Conservation (phyloP, 2,113 vertebrate genomes). For the Pterocles orientalis region DNA sequence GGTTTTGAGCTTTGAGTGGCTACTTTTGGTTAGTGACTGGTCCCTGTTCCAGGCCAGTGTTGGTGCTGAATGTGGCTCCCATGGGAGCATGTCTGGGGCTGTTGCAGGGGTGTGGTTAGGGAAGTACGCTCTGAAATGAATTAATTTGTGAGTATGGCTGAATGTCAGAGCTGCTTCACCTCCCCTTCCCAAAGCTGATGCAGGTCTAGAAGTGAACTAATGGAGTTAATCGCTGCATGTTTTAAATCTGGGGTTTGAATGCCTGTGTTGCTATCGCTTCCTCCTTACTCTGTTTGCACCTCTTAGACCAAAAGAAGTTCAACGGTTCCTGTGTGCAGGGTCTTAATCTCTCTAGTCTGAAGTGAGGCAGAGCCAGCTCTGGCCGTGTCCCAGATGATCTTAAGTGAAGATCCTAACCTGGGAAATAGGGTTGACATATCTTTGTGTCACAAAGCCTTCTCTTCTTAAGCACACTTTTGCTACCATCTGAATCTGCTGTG, state of each 20-base stretch:
- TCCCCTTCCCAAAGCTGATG: not conserved
- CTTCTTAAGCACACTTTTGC: not conserved
- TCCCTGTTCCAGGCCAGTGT: not conserved
- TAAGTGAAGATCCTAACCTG: not conserved
- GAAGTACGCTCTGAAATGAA: accelerated
- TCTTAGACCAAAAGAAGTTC: not conserved
- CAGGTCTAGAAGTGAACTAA: not conserved
- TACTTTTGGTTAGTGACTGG: not conserved
- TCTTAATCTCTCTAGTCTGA: not conserved
- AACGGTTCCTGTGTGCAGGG: not conserved
- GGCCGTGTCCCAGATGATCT: not conserved
- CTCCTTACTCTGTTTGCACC: not conserved
- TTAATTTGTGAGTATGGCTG: not conserved
- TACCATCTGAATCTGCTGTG: not conserved
- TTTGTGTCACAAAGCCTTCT: not conserved
- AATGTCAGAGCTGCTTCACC: not conserved
- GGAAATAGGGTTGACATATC: not conserved
- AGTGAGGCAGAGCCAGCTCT: not conserved
- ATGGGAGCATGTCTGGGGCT: not conserved
- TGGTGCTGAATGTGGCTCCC: not conserved
- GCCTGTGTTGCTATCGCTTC: not conserved
- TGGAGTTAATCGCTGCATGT: not conserved
- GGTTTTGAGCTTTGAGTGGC: not conserved
- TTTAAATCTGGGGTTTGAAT: not conserved
- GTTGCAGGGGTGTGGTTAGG: not conserved